Evolutionary conservation across 2,888 invertebrate species (phyloP), one percentile per base, ranked within the genome.

Genomic region (Cephus spinipes): DNA sequence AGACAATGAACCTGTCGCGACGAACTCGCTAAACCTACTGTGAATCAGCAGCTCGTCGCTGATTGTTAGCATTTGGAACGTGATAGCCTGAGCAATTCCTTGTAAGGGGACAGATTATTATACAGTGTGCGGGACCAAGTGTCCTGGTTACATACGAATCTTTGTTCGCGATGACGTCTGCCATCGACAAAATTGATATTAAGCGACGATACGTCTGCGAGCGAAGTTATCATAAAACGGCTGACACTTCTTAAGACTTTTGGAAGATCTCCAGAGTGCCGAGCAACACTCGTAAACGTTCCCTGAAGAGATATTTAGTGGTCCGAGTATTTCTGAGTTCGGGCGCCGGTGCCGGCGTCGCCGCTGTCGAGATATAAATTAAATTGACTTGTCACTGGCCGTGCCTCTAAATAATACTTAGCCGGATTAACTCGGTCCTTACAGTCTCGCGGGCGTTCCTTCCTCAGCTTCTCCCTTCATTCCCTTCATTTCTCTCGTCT

Each of bases 321-420:
- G 81, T 80, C 74, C 81, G 80, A 80, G 80, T 85, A 87, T 86
- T 85, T 86, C 85, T 84, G 82, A 83, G 82, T 78, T 73, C 76
- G 73, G 76, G 76, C 76, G 69, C 76, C 74, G 76, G 76, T 77
- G 77, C 77, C 76, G 75, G 68, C 79, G 55, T 68, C 81, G 80
- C 76, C 83, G 74, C 79, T 80, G 78, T 78, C 78, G 78, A 79
- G 79, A 82, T 83, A 89, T 87, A 88, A 89, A 89, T 89, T 87
- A 88, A 86, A 87, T 88, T 84, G 87, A 85, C 86, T 86, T 86
- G 87, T 87, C 87, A 85, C 81, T 82, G 83, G 81, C 80, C 82
- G 86, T 15, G 36, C 79, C 85, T 81, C 84, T 86, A 87, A 89
- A 88, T 89, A 88, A 87, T 87, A 85, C 87, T 86, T 86, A 86